These are phyloP conservation scores for Chionoecetes opilio DNA, from an alignment of 1,140 invertebrate genomes.

Conservation along the genomic window DNA sequence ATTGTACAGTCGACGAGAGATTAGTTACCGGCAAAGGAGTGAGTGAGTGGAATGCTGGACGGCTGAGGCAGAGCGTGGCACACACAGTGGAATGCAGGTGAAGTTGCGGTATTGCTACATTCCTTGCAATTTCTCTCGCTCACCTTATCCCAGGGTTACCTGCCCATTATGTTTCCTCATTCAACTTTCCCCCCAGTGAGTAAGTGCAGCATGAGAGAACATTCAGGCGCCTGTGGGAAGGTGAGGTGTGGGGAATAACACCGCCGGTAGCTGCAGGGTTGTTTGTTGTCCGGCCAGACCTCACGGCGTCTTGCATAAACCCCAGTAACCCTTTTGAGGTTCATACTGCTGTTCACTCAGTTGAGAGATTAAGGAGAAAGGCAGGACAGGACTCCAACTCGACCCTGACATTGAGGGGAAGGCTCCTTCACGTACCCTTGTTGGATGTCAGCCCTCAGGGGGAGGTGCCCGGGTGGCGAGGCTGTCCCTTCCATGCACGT, in stretches of 20 bases:
- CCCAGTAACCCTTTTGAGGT: not conserved
- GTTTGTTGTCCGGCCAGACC: not conserved
- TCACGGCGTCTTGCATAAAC: not conserved
- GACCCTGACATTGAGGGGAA: slow-evolving; percentile 13
- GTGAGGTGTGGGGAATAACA: not conserved
- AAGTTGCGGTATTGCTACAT: slow-evolving; percentile 19
- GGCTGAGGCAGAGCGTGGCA: not conserved
- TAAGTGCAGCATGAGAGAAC: not conserved
- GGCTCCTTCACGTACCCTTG: not conserved
- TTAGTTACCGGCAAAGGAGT: not conserved
- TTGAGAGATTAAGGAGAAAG: not conserved
- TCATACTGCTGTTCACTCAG: not conserved
- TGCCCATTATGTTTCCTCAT: not conserved
- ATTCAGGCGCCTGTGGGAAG: not conserved
- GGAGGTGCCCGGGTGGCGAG: not conserved
- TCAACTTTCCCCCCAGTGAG: not conserved
- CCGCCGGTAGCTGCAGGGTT: not conserved
- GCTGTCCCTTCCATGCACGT: not conserved
- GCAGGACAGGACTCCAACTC: not conserved
- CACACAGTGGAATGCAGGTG: slow-evolving; percentile 12
- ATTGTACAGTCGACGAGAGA: too few relatives aligned
- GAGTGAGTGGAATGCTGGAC: not conserved
- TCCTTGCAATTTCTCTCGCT: slow-evolving; percentile 11
- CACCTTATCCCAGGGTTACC: slow-evolving; percentile 25
- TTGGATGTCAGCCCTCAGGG: not conserved